phyloP scores from a whole-genome alignment of 2,797 vertebrate genomes.

The Myiotriccus ornatus region DNA sequence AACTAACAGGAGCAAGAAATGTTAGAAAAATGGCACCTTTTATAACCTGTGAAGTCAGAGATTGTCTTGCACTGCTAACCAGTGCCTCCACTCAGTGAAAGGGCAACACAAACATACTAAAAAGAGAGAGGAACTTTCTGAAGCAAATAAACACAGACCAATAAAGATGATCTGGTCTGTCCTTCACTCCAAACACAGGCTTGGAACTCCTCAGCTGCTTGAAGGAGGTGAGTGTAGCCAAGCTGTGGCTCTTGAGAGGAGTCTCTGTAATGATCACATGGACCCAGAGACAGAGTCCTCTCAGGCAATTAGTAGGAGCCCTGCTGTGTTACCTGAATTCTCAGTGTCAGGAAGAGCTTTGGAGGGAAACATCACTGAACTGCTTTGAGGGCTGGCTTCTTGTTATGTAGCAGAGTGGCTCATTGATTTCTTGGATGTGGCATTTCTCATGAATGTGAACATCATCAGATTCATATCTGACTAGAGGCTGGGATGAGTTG shows the following conservation, averaged over 20 bases:
- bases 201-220: neutral
- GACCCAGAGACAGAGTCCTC: neutral
- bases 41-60: neutral
- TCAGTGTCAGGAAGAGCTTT: neutral
- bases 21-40: neutral
- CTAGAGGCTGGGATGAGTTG: neutral
- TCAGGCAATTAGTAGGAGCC: neutral
- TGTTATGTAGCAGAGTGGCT: neutral
- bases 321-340: neutral
- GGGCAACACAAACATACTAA: neutral
- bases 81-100: neutral
- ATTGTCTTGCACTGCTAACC: neutral
- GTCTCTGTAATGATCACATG: neutral
- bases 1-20: neutral
- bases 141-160: neutral
- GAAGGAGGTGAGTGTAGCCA: neutral
- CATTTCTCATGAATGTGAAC: neutral
- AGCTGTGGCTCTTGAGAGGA: neutral
- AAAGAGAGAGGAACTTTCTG: neutral
- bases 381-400: neutral
- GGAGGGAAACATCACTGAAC: neutral
- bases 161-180: neutral
- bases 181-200: neutral
- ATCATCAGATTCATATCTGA: neutral
- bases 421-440: fast-evolving